Evolutionary conservation across 1,140 invertebrate species (phyloP), one percentile per base, ranked within the genome.

Genomic region (Leptopilina clavipes): DNA sequence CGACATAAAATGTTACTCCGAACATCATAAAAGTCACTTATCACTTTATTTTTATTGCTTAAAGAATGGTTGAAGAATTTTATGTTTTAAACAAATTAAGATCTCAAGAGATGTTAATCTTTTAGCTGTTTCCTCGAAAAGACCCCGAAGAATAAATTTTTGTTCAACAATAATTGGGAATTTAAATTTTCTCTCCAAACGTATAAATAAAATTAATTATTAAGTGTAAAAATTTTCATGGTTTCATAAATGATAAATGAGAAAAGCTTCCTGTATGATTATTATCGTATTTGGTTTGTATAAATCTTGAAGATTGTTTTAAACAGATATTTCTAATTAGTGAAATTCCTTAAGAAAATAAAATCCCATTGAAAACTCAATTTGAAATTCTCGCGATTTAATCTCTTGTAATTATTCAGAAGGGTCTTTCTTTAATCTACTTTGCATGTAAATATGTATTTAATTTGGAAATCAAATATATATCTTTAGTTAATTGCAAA

Each of bases 11-110:
- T 52, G 48, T 17, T 17, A 52, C 48, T 17, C 17, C 3, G 5
- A n/a, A 52, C 14, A 52, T 52, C 48, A 52, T 52, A 52, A 52
- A 52, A n/a, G 48, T 7, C 48, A 52, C 48, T 52, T 52, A 52
- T 52, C 48, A 52, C n/a, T 52, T 17, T 17, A 52, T n/a, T 52
- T 52, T 52, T 17, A 52, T 52, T 52, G 14, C 48, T 17, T 1
- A 0, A 7, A 17, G 11, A 45, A 11, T 1, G 6, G n/a, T 31
- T 31, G 25, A 31, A 31, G 17, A 52, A n/a, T 14, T 12, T 45
- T 45, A 17, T 40, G 6, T 52, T 8, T 52, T 52, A 0, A 14
- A n/a, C 45, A 52, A n/a, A 52, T 52, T 52, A 17, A 17, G 17
- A 52, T 5, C 48, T 5, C n/a, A 14, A n/a, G 44, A 9, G 44